Evolutionary conservation across 2,888 invertebrate species (phyloP).

Genomic region (Lobophora halterata): DNA sequence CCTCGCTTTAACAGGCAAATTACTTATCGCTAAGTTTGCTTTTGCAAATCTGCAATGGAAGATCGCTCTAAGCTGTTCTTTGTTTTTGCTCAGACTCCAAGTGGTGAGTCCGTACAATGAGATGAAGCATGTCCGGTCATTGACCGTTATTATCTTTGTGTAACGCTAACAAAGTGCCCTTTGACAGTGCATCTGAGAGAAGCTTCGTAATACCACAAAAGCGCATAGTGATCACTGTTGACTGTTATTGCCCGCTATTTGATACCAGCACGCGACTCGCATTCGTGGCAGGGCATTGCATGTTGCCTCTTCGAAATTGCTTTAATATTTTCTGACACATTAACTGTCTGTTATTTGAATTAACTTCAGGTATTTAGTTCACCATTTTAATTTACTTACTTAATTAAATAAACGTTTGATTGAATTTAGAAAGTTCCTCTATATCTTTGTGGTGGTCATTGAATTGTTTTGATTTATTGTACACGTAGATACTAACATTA

Average conservation of each 20-base stretch:
- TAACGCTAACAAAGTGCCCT: conserved; percentile 49
- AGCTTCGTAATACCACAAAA: conserved; percentile 40
- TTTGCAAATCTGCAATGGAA: conserved; percentile 12
- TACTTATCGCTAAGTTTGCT: conserved; percentile 4
- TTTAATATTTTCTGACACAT: conserved; percentile 1
- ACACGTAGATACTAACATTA: no score
- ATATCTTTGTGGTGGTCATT: no score
- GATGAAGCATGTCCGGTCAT: conserved; percentile 39
- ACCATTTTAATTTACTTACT: no score
- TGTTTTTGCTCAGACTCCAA: conserved; percentile 31
- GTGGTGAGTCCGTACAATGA: conserved; percentile 34
- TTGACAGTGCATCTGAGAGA: conserved; percentile 40
- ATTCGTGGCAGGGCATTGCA: conserved; percentile 7
- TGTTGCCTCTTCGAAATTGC: conserved; percentile 7
- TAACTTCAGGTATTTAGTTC: no score
- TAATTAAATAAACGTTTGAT: no score
- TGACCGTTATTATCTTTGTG: conserved; percentile 47
- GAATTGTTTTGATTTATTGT: no score
- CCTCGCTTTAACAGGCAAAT: no score
- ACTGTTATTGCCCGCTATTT: conserved; percentile 36
- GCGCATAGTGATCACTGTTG: conserved; percentile 38
- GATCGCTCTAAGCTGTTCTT: conserved; percentile 19
- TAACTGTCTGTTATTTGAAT: conserved; percentile 1
- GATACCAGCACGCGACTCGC: conserved; percentile 18
- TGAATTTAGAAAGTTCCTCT: no score